Evolutionary conservation across 2,113 vertebrate species (phyloP).

Genomic region (Psittacus erithacus): DNA sequence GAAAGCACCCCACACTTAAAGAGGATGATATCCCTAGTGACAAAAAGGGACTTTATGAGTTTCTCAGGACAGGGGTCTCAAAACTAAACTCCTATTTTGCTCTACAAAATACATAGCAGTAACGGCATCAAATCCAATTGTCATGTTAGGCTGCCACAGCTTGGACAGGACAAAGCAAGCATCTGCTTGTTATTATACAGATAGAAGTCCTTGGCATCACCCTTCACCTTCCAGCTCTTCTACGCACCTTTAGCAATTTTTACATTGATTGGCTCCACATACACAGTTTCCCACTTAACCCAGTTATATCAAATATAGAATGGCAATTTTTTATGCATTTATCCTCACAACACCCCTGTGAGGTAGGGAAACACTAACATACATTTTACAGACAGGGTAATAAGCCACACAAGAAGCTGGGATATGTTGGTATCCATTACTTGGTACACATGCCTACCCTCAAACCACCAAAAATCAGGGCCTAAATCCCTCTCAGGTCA

Average conservation of each 20-base stretch:
- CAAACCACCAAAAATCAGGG: neutral
- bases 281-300: neutral
- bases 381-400: neutral
- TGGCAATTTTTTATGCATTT: neutral
- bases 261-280: neutral
- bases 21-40: neutral
- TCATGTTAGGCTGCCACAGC: neutral
- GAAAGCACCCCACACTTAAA: neutral
- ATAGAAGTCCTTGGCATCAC: neutral
- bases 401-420: neutral
- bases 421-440: neutral
- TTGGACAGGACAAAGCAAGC: neutral
- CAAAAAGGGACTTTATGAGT: neutral
- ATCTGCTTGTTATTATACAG: neutral
- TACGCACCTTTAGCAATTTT: neutral
- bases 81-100: neutral
- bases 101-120: neutral
- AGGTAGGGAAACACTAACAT: slow-evolving; percentile 38
- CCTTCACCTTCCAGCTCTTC: neutral
- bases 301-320: neutral
- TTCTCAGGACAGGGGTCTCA: neutral
- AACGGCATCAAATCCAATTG: neutral
- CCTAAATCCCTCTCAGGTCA: neutral
- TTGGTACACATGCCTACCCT: neutral
- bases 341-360: slow-evolving; percentile 66